Conservation (phyloP, 2,797 vertebrate genomes). For the Odontamblyopus rebecca region DNA sequence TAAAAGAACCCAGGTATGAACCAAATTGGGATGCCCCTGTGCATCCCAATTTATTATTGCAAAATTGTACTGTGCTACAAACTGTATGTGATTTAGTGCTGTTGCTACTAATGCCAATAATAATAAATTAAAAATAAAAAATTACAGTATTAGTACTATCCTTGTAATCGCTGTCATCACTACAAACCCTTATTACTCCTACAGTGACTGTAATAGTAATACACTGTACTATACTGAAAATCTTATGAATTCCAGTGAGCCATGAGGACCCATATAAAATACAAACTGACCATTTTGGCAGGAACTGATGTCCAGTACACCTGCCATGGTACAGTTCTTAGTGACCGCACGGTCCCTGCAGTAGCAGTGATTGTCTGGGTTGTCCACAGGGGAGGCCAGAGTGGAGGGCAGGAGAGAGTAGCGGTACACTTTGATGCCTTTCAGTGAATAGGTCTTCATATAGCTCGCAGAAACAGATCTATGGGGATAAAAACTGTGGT, state of each 20-base stretch:
- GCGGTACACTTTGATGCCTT: constrained; percentile 88
- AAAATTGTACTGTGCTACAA: no score
- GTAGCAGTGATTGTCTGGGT: constrained; percentile 86
- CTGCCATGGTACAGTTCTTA: constrained; percentile 82
- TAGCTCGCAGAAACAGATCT: constrained; percentile 88
- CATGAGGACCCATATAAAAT: background rate
- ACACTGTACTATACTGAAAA: background rate
- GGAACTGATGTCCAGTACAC: constrained; percentile 82
- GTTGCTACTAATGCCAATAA: no score
- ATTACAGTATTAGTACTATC: no score
- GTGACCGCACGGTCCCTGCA: constrained; percentile 71
- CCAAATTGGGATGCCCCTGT: background rate
- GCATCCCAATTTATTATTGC: background rate
- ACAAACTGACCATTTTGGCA: constrained; percentile 73
- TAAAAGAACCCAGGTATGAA: background rate
- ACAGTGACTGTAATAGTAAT: background rate
- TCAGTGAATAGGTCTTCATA: constrained; percentile 63
- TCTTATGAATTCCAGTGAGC: background rate
- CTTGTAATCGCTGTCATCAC: background rate
- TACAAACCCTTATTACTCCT: background rate
- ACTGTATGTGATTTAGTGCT: no score
- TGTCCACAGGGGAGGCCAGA: constrained; percentile 79
- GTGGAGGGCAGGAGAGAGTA: constrained; percentile 75
- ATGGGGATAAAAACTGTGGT: constrained; percentile 12
- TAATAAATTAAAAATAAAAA: no score